A percentile compares a stretch with the other conserved stretches of the same genome.
Conservation (phyloP, 37 sponge, comb jelly and placozoan species). For the Tethya wilhelma region DNA sequence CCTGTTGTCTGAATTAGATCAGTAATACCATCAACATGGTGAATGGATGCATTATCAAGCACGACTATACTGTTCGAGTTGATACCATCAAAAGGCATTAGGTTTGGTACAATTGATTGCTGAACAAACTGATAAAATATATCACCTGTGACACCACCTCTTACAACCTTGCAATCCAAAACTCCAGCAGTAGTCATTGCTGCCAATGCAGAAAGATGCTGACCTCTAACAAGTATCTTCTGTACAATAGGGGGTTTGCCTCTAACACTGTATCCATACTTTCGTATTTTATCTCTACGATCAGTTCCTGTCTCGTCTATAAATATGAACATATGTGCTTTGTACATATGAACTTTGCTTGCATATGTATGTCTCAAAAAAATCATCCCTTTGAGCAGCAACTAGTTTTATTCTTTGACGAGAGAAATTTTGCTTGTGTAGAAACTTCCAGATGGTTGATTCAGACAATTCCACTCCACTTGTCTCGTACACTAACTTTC, state of each 20-base stretch:
- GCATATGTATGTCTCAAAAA: background rate
- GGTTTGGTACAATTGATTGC: background rate
- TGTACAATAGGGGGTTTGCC: background rate
- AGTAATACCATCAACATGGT: background rate
- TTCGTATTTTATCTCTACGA: background rate
- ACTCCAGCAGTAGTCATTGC: background rate
- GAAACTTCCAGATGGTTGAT: no score
- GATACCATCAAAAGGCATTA: conserved; percentile 3
- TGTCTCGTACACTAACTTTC: background rate
- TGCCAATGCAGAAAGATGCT: conserved; percentile 2
- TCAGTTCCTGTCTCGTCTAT: conserved; percentile 2
- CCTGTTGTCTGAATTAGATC: background rate
- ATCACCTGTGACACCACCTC: conserved; percentile 7
- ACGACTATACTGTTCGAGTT: background rate
- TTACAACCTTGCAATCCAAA: background rate
- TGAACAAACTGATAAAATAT: background rate
- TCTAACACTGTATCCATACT: conserved; percentile 1
- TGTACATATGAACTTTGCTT: background rate
- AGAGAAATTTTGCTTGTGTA: conserved; percentile 2
- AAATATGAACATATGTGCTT: background rate
- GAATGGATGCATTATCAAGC: background rate
- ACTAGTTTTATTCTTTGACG: background rate
- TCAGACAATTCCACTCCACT: background rate
- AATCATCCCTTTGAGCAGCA: background rate
- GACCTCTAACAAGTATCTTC: background rate